phyloP scores from a whole-genome alignment of 92 coral and sea anemone genomes.

The Blastomussa wellsi region DNA sequence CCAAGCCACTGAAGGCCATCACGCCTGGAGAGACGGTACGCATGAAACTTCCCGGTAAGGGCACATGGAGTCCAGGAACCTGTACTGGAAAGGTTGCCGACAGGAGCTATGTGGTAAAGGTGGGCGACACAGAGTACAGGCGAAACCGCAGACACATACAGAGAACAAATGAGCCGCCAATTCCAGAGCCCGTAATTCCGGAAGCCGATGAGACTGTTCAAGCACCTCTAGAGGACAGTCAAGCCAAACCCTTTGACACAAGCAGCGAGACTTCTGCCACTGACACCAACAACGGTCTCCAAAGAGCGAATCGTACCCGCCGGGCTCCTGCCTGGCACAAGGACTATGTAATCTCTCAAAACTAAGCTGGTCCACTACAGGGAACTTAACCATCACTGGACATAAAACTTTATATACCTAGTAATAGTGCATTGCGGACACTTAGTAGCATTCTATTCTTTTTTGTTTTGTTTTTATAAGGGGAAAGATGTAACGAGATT shows the following conservation, averaged over 20 bases:
- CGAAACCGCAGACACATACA: slow-evolving; percentile 36
- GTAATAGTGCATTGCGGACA: background rate
- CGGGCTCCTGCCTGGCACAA: slow-evolving; percentile 40
- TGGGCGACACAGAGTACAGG: slow-evolving; percentile 41
- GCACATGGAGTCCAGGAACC: slow-evolving; percentile 36
- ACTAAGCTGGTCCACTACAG: background rate
- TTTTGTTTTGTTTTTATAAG: too few species aligned
- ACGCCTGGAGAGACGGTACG: too few species aligned
- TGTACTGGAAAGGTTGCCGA: slow-evolving; percentile 24
- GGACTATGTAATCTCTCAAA: slow-evolving; percentile 13
- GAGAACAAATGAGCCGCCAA: too few species aligned
- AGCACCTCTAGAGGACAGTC: background rate
- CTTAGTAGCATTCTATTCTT: too few species aligned
- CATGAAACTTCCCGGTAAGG: slow-evolving; percentile 57
- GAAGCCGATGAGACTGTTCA: background rate
- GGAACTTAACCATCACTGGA: background rate
- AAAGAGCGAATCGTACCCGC: slow-evolving; percentile 6
- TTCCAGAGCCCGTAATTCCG: background rate
- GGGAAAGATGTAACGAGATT: too few species aligned
- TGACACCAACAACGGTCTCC: background rate
- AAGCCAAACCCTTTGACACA: background rate
- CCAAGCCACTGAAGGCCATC: too few species aligned
- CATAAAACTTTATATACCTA: background rate
- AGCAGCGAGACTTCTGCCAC: too few species aligned
- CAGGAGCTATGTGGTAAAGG: slow-evolving; percentile 50